Evolutionary conservation across 2,888 invertebrate genomes (phyloP), one percentile per base, ranked within the genome.

Genomic region (Zele albiditarsus): DNA sequence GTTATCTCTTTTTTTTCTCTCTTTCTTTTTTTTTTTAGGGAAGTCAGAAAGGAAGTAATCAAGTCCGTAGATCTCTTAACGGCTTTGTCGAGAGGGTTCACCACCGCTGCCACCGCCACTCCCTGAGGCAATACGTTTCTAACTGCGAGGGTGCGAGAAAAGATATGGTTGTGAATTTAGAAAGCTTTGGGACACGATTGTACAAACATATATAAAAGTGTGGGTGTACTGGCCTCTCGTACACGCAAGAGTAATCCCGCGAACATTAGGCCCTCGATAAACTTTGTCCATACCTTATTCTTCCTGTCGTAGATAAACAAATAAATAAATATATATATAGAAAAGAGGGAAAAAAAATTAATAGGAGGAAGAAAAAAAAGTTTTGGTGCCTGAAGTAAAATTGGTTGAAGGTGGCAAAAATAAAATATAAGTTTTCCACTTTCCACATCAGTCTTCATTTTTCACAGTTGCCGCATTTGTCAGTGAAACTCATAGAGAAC

Each of bases 21-120:
- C 38, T 58, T 67, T 73, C 16, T 46, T 62, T 42, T 28, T 38
- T 67, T 31, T 53, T 46, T 68, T 5, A 46, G 23, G 33, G 62
- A 27, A 23, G 66, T 68, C 71, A 75, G 66, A 67, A 74, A 78
- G 78, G 70, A 78, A 77, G 80, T 80, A 81, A 81, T 81, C 81
- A 79, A 80, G 74, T 78, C 71, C 69, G 73, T 79, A 78, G 80
- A 80, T 81, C 80, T 80, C 71, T 71, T 77, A 75, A 77, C 77
- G 73, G 79, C 73, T 33, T 65, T 60, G 70, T 58, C 62, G 66
- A 60, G 66, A 33, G 28, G 68, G 53, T 53, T 20, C 53, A 53
- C 20, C 20, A 20, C 20, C n/a, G 20, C 46, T 46, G n/a, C 8
- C 8, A 10, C 53, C 53, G 20, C 74, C 73, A 78, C 79, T 78